A percentile compares a stretch with the other conserved stretches of the same genome.
These are phyloP conservation scores for Mesembrinibis cayennensis DNA, from an alignment of 2,113 vertebrate species.

Conservation along the genomic window DNA sequence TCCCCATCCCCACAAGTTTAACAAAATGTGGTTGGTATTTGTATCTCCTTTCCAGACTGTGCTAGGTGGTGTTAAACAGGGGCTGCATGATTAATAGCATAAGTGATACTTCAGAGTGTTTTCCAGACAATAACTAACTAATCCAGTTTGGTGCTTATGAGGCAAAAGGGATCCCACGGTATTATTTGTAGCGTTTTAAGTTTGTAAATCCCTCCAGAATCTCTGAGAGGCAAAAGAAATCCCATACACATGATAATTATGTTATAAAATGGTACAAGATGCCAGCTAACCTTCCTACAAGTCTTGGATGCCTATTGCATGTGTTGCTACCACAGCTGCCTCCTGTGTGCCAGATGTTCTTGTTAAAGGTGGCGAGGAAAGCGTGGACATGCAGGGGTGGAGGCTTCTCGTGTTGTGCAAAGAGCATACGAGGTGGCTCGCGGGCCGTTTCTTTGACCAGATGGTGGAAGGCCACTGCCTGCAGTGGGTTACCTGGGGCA, in stretches of 20 bases:
- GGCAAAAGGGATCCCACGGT: not conserved
- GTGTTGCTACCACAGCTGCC: not conserved
- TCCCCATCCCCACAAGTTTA: not conserved
- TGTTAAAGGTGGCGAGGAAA: not conserved
- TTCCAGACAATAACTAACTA: conserved; percentile 18
- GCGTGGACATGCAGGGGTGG: not conserved
- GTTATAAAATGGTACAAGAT: not conserved
- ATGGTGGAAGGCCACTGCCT: not conserved
- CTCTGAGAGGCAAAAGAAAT: not conserved
- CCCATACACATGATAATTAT: not conserved
- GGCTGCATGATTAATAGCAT: not conserved
- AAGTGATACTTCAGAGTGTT: conserved; percentile 20
- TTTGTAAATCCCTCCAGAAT: conserved; percentile 1
- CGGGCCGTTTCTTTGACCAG: not conserved
- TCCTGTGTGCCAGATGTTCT: not conserved
- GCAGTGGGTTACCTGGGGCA: not conserved
- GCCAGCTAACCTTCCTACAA: not conserved
- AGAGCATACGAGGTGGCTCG: accelerated
- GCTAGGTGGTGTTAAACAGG: not conserved
- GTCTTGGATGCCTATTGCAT: not conserved
- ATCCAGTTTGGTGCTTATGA: conserved; percentile 11
- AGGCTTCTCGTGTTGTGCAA: not conserved
- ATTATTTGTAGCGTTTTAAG: not conserved
- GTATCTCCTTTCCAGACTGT: not conserved
- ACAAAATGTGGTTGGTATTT: not conserved